Evolutionary conservation across 2,113 vertebrate genomes (phyloP).

Genomic region (Corythornis cristatus): DNA sequence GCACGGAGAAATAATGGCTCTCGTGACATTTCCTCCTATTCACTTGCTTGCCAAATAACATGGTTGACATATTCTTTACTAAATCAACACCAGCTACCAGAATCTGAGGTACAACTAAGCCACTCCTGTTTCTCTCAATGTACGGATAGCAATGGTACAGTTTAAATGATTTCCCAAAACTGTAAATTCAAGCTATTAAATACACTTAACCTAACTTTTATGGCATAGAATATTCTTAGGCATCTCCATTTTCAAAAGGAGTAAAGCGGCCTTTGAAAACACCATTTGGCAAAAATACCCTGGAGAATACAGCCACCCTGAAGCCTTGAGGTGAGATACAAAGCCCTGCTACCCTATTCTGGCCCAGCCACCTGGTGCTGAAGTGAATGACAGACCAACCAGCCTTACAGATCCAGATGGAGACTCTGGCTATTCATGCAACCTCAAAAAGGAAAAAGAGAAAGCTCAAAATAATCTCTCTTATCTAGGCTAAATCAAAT

Average conservation of each 20-base stretch:
- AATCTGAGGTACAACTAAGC: not conserved
- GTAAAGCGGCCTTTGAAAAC: not conserved
- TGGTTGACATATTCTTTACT: not conserved
- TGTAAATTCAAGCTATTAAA: not conserved
- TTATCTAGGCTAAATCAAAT: not conserved
- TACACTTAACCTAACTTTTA: not conserved
- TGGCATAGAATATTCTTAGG: not conserved
- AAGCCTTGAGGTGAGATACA: not conserved
- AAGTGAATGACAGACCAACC: not conserved
- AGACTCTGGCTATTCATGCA: not conserved
- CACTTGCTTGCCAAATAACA: constrained; percentile 14
- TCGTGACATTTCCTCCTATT: constrained; percentile 21
- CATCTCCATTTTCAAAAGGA: not conserved
- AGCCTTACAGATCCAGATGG: not conserved
- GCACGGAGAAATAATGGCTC: constrained; percentile 39
- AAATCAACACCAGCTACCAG: not conserved
- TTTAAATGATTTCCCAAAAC: not conserved
- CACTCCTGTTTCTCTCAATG: not conserved
- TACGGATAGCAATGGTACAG: not conserved
- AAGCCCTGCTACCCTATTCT: not conserved
- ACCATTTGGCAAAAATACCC: not conserved
- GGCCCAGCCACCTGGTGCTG: not conserved
- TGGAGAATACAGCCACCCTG: not conserved
- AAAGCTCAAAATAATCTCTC: constrained; percentile 19
- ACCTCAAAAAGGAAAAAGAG: not conserved